phyloP scores from a whole-genome alignment of 2,888 invertebrate genomes.

The Leucophenga maculata region DNA sequence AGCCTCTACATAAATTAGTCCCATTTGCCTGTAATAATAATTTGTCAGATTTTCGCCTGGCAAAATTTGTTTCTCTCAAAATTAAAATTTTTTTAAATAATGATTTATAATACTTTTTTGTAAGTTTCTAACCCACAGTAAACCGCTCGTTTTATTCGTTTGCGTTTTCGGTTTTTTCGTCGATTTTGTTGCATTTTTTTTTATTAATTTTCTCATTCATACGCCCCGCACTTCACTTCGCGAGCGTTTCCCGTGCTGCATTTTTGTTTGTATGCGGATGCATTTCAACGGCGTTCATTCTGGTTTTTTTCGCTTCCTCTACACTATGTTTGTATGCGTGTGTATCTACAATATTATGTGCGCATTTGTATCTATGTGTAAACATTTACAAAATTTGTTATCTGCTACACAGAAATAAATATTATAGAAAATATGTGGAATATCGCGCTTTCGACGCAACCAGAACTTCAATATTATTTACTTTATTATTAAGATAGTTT shows the following conservation, averaged over 20 bases:
- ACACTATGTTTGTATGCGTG: not conserved
- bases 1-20: no score
- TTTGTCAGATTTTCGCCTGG: no score
- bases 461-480: constrained; percentile 5
- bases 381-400: constrained; percentile 26
- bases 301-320: constrained; percentile 6
- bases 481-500: constrained; percentile 14
- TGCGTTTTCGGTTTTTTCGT: constrained; percentile 5
- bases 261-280: constrained; percentile 4
- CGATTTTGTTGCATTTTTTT: constrained; percentile 21
- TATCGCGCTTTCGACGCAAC: not conserved
- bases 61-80: not conserved
- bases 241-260: not conserved
- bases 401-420: constrained; percentile 9
- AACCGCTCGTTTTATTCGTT: not conserved
- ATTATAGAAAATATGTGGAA: constrained; percentile 7
- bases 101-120: constrained; percentile 4
- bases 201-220: not conserved
- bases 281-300: not conserved
- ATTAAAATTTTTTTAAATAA: no score
- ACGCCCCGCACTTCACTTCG: not conserved
- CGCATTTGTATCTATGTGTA: constrained; percentile 5
- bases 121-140: not conserved
- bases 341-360: not conserved
- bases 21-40: no score